Percentiles rank a stretch among this genome's conserved stretches.
These are phyloP conservation scores for Triplophysa tibetana DNA, from an alignment of 2,113 vertebrate species.

Conservation along the genomic window DNA sequence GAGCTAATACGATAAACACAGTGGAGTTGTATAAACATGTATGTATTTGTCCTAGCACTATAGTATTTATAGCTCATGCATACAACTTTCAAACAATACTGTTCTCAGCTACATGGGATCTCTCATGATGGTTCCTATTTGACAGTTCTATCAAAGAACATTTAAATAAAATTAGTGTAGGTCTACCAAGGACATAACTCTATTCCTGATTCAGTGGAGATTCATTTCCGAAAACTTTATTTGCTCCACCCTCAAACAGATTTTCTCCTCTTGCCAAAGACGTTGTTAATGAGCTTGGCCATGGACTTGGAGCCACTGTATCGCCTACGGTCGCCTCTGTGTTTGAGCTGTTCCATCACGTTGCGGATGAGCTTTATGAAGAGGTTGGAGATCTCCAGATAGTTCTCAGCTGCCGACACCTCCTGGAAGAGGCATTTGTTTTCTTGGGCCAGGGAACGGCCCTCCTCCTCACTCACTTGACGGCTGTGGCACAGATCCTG, in stretches of 20 bases:
- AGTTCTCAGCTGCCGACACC: conserved; percentile 75
- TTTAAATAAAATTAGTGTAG: background rate
- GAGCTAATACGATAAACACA: background rate
- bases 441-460: conserved; percentile 67
- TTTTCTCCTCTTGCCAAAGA: conserved; percentile 79
- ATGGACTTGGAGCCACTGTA: conserved; percentile 78
- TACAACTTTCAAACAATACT: background rate
- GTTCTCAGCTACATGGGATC: background rate
- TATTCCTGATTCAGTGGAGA: background rate
- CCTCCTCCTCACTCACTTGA: conserved; percentile 75
- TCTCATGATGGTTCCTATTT: background rate
- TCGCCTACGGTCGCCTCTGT: conserved; percentile 67
- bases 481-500: conserved; percentile 75
- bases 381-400: conserved; percentile 74
- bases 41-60: background rate
- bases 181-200: background rate
- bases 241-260: conserved; percentile 67
- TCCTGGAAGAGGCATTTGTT: conserved; percentile 74
- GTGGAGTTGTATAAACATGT: background rate
- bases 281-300: conserved; percentile 78
- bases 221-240: background rate
- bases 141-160: background rate
- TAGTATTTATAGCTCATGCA: background rate
- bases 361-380: conserved; percentile 75
- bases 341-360: conserved; percentile 72